Evolutionary conservation across 2,113 vertebrate species (phyloP).

Genomic region (Oncorhynchus mykiss): DNA sequence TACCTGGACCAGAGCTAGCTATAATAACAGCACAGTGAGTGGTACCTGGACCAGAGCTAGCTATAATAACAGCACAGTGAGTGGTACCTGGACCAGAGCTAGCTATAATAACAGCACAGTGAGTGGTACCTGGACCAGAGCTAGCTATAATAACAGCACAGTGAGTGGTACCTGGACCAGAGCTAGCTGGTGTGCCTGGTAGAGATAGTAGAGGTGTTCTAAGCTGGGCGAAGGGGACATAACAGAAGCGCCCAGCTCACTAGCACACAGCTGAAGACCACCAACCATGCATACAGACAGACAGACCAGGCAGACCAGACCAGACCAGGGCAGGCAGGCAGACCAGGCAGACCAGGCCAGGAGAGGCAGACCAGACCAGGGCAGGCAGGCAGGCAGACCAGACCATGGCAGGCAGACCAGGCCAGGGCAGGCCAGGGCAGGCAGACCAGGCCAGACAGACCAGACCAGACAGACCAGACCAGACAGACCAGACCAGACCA

Average conservation of each 20-base stretch:
- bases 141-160: no score
- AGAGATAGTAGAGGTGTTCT: conserved; percentile 65
- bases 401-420: neutral
- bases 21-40: no score
- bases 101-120: no score
- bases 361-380: neutral
- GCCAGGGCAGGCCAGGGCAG: no score
- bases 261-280: conserved; percentile 45
- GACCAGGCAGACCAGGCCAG: neutral
- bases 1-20: no score
- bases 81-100: no score
- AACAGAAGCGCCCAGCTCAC: conserved; percentile 16
- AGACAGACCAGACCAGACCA: no score
- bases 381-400: neutral
- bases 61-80: no score
- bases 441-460: neutral
- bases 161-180: no score
- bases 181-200: conserved; percentile 56
- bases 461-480: no score
- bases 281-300: neutral
- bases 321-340: neutral
- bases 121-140: no score
- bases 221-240: conserved; percentile 59
- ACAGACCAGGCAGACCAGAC: conserved; percentile 16
- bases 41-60: no score